Conservation (phyloP, 2,113 vertebrate species). For the Leptodactylus fuscus region DNA sequence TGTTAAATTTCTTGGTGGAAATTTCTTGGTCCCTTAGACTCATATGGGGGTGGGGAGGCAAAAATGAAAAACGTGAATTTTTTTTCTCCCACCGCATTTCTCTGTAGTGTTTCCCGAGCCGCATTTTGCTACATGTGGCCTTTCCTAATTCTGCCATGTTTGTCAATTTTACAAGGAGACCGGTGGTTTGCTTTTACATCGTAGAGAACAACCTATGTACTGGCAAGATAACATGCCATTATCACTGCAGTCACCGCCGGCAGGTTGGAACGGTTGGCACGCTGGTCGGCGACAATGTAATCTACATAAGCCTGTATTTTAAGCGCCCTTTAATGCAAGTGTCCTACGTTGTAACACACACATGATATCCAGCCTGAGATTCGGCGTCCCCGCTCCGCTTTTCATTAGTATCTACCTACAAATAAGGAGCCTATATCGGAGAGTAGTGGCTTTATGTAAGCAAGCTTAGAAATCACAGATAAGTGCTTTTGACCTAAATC, state of each 20-base stretch:
- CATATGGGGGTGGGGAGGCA: too few relatives aligned
- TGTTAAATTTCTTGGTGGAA: too few relatives aligned
- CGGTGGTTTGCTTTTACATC: too few relatives aligned
- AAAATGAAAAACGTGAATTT: too few relatives aligned
- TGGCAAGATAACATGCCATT: too few relatives aligned
- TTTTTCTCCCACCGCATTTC: too few relatives aligned
- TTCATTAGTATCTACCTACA: constrained; percentile 65
- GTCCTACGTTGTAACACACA: not conserved
- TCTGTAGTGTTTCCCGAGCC: too few relatives aligned
- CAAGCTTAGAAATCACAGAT: constrained; percentile 82
- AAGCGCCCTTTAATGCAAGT: not conserved
- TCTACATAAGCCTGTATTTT: not conserved
- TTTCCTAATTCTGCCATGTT: too few relatives aligned
- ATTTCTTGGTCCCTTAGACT: too few relatives aligned
- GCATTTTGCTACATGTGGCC: too few relatives aligned
- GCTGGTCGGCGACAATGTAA: not conserved
- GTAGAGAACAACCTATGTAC: too few relatives aligned
- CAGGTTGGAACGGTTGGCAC: not conserved
- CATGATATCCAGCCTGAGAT: not conserved
- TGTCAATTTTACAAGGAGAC: too few relatives aligned
- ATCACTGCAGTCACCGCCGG: not conserved
- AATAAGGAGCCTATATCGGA: constrained; percentile 73
- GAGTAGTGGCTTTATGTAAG: constrained; percentile 80
- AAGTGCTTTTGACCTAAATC: constrained; percentile 84
- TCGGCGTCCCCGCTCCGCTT: not conserved